Evolutionary conservation across 2,797 vertebrate species (phyloP).

Genomic region (Ispidina picta): DNA sequence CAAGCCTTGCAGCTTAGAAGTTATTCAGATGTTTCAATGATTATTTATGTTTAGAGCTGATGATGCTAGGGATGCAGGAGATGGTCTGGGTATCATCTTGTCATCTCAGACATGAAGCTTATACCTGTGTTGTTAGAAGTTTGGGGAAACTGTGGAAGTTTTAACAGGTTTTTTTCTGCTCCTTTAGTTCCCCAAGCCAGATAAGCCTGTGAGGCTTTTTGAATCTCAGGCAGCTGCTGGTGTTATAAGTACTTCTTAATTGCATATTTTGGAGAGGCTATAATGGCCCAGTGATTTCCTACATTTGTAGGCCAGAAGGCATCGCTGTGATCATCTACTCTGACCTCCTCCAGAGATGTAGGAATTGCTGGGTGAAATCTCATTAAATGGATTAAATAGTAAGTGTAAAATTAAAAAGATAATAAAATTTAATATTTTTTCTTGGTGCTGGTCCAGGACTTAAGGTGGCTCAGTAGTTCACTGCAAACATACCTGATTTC

Average conservation of each 20-base stretch:
- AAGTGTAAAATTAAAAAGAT: conserved; percentile 50
- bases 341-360: conserved; percentile 36
- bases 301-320: conserved; percentile 52
- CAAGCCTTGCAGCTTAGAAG: not conserved
- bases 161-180: not conserved
- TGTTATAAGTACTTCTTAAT: conserved; percentile 60
- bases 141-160: not conserved
- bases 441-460: conserved; percentile 13
- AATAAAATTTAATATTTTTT: conserved; percentile 28
- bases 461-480: not conserved
- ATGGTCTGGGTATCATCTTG: not conserved
- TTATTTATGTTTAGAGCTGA: not conserved
- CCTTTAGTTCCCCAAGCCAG: not conserved
- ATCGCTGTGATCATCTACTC: conserved; percentile 32
- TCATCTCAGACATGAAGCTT: not conserved
- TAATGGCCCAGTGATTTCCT: conserved; percentile 54
- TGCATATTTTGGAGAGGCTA: conserved; percentile 36
- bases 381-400: conserved; percentile 55
- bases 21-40: not conserved
- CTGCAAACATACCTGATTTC: not conserved
- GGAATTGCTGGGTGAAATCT: conserved; percentile 50
- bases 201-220: conserved; percentile 36
- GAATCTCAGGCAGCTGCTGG: conserved; percentile 27
- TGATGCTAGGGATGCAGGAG: not conserved
- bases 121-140: not conserved